Evolutionary conservation across 2,113 vertebrate genomes (phyloP).

Genomic region (Acinonyx jubatus): DNA sequence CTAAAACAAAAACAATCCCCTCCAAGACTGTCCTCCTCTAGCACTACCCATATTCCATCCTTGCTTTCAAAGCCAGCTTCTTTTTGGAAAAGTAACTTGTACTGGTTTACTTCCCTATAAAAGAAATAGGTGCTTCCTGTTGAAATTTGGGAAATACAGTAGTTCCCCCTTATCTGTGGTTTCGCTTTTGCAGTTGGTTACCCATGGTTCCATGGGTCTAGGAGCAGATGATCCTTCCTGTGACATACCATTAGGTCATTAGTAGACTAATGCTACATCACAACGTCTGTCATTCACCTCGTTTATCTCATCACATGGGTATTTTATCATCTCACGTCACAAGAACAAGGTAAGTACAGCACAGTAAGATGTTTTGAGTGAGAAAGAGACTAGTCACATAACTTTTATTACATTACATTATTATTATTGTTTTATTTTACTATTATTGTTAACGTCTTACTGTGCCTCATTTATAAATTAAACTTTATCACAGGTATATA

Average conservation of each 20-base stretch:
- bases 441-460: neutral
- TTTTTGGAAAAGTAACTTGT: neutral
- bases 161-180: neutral
- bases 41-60: neutral
- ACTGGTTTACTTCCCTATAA: neutral
- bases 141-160: neutral
- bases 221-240: neutral
- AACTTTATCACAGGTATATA: neutral
- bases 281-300: no score
- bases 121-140: neutral
- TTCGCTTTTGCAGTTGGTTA: neutral
- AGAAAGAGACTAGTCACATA: neutral
- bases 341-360: neutral
- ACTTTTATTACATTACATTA: neutral
- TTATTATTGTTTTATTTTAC: neutral
- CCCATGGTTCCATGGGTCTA: neutral
- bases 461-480: neutral
- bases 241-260: neutral
- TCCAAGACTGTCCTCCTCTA: neutral
- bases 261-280: neutral
- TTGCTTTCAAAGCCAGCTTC: neutral
- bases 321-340: neutral
- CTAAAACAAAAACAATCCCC: neutral
- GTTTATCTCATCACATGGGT: no score
- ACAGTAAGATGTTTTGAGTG: neutral